Conservation (phyloP, 2,797 vertebrate species). For the Sphenodon punctatus region DNA sequence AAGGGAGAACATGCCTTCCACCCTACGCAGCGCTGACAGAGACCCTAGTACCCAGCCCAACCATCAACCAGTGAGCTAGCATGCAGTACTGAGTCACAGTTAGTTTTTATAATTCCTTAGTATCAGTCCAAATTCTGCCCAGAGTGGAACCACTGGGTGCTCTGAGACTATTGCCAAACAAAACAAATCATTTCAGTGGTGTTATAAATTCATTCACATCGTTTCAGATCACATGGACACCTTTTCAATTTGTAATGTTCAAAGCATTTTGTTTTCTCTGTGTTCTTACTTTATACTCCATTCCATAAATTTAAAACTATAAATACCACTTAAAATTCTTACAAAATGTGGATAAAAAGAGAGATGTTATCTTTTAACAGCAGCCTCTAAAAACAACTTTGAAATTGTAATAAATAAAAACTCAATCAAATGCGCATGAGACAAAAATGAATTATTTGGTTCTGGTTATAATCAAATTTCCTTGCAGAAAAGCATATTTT, state of each 20-base stretch:
- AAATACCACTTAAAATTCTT: not conserved
- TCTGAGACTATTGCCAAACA: not conserved
- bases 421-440: not conserved
- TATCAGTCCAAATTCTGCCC: not conserved
- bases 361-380: not conserved
- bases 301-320: not conserved
- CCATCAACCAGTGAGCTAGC: too few relatives aligned
- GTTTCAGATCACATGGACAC: not conserved
- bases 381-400: not conserved
- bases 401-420: slow-evolving; percentile 18
- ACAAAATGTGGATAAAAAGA: not conserved
- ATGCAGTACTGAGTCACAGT: not conserved
- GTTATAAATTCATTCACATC: not conserved
- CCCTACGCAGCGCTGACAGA: too few relatives aligned
- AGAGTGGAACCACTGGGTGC: not conserved
- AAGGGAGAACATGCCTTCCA: too few relatives aligned
- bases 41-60: too few relatives aligned
- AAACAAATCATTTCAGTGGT: not conserved
- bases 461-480: slow-evolving; percentile 23
- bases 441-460: not conserved
- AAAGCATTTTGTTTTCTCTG: not conserved
- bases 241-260: not conserved
- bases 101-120: not conserved
- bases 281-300: not conserved
- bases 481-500: slow-evolving; percentile 23